Evolutionary conservation across 2,113 vertebrate genomes (phyloP), one percentile per base, ranked within the genome.

Genomic region (Brevimyrus niger): DNA sequence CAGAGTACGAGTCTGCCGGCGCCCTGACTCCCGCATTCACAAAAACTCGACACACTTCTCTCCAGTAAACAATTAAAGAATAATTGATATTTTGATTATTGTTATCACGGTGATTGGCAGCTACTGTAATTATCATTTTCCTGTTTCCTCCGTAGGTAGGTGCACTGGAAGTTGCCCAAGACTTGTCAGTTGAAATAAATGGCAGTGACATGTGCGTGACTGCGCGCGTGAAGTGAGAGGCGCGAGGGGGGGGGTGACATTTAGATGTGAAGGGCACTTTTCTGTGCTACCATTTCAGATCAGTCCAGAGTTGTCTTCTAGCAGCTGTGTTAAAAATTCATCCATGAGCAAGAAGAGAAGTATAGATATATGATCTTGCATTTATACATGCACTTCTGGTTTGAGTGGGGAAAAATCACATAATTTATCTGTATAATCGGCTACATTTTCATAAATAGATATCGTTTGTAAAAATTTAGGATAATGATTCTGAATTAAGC

Each of bases 101-200:
- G 21, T 84, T 23, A 42, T 84, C 44, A 84, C 17, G 11, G 35
- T 84, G 38, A 84, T 84, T 84, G 82, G 82, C 82, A 84, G 38
- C 21, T 47, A 47, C 23, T 84, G 82, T 84, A 84, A 84, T 84
- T 84, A 84, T 84, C 82, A 46, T 84, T 84, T 84, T 84, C 35
- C 42, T 47, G 82, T 47, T 84, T 44, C 82, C 42, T 84, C 38
- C n/a, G 82, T 84, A 84, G 38, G 82, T 84, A 84, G 38, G 21
- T 46, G 82, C 44, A 47, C 17, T 44, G 42, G 82, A 44, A 84
- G 42, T 82, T 82, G 35, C 38, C 19, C 42, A 38, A 19, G 76
- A 42, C 76, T 82, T 82, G 76, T 44, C 76, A 82, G 35, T 27
- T 82, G 35, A 44, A 82, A 1, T 44, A 44, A 82, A 82, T 42